Evolutionary conservation across 2,888 invertebrate species (phyloP).

Genomic region (Drosophila subquinaria): DNA sequence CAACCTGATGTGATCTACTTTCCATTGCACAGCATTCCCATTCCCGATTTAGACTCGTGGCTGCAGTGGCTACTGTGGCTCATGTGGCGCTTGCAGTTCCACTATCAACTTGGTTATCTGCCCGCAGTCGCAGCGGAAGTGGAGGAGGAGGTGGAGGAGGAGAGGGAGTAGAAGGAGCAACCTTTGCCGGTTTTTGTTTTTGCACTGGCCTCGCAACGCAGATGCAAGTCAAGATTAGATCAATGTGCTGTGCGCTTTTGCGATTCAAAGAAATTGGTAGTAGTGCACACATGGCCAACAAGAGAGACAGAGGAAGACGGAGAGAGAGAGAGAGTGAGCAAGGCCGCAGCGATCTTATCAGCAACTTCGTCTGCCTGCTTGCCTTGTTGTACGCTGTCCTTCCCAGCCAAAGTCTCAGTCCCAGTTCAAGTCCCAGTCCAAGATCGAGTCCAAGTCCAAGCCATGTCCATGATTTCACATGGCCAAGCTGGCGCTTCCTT

Average conservation of each 20-base stretch:
- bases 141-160: conserved; percentile 11
- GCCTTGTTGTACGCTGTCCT: conserved; percentile 14
- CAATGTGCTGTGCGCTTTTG: conserved; percentile 59
- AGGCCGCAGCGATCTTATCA: conserved; percentile 61
- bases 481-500: conserved; percentile 70
- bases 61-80: conserved; percentile 57
- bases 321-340: conserved; percentile 9
- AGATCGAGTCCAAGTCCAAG: not conserved
- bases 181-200: conserved; percentile 3
- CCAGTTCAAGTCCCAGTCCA: conserved; percentile 1
- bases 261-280: conserved; percentile 77
- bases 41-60: conserved; percentile 20
- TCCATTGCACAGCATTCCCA: conserved; percentile 64
- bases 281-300: conserved; percentile 68
- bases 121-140: conserved; percentile 23
- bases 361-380: conserved; percentile 30
- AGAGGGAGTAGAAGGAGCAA: not conserved
- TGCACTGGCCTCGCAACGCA: conserved; percentile 41
- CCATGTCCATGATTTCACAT: conserved; percentile 49
- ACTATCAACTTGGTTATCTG: conserved; percentile 76
- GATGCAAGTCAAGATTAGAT: conserved; percentile 78
- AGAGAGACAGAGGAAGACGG: no score
- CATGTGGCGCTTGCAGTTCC: conserved; percentile 77
- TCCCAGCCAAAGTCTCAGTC: conserved; percentile 3
- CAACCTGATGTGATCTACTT: conserved; percentile 74